Evolutionary conservation across 2,888 invertebrate genomes (phyloP).

Genomic region (Tachina fera): DNA sequence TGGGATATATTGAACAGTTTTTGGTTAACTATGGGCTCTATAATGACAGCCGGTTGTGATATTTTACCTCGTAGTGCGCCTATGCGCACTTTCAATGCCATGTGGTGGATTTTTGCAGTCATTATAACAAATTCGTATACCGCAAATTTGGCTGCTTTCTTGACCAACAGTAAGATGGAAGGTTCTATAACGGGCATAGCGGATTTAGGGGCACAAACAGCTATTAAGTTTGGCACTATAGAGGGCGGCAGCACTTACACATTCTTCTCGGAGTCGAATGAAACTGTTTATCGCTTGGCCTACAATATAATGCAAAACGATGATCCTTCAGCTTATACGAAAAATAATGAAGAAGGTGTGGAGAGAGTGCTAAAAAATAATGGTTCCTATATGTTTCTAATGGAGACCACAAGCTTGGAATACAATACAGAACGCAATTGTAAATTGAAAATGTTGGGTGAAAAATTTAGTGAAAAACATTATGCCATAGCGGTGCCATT

Average conservation of each 20-base stretch:
- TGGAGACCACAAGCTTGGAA: constrained; percentile 97
- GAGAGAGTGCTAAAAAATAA: constrained; percentile 89
- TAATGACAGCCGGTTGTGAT: constrained; percentile 97
- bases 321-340: constrained; percentile 91
- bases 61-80: constrained; percentile 93
- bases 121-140: constrained; percentile 95
- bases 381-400: constrained; percentile 94
- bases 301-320: constrained; percentile 94
- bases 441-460: constrained; percentile 90
- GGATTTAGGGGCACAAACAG: constrained; percentile 94
- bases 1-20: constrained; percentile 94
- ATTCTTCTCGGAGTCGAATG: constrained; percentile 94
- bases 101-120: constrained; percentile 93
- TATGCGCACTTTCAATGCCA: constrained; percentile 89
- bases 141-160: constrained; percentile 96
- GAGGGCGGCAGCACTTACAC: constrained; percentile 93
- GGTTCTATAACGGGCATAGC: constrained; percentile 94
- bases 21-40: constrained; percentile 97
- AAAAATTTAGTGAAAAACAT: constrained; percentile 93
- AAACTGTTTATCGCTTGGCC: constrained; percentile 93
- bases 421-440: constrained; percentile 93
- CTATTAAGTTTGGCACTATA: constrained; percentile 96
- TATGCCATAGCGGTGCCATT: constrained; percentile 97
- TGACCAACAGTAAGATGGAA: constrained; percentile 95
- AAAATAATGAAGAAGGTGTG: constrained; percentile 91